Percentiles rank a stretch among this genome's conserved stretches.
These are phyloP conservation scores for Plutomurus gul DNA, from an alignment of 1,140 invertebrate genomes.

Conservation along the genomic window DNA sequence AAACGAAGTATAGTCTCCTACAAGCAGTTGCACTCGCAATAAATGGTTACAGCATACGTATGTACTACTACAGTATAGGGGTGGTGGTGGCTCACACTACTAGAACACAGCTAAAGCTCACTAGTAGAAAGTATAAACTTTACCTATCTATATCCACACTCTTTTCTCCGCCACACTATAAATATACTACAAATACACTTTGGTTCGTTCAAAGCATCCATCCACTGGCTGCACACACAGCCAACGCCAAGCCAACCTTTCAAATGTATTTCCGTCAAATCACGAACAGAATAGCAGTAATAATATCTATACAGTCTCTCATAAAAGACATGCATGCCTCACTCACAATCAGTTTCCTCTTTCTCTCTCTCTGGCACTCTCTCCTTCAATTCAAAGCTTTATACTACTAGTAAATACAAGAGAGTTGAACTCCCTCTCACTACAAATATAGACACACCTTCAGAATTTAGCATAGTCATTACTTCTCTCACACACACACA, in stretches of 20 bases:
- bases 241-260: no score
- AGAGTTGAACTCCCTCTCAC: neutral
- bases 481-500: neutral
- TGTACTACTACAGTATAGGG: no score
- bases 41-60: no score
- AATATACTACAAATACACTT: no score
- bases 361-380: neutral
- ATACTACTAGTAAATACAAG: neutral
- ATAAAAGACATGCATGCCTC: constrained; percentile 21
- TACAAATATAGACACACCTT: neutral
- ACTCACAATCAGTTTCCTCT: constrained; percentile 16
- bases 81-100: no score
- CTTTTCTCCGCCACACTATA: no score
- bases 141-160: no score
- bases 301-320: neutral
- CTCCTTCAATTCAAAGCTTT: neutral
- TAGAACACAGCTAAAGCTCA: no score
- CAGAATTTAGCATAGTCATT: neutral
- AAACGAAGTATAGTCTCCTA: neutral
- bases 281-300: neutral
- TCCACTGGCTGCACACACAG: no score
- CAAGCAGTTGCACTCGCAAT: neutral
- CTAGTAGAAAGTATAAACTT: no score
- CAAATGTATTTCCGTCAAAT: no score
- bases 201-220: no score